Percentiles rank a stretch among this genome's conserved stretches.
phyloP scores from a whole-genome alignment of 2,113 vertebrate genomes.

The Thalassoma bifasciatum region DNA sequence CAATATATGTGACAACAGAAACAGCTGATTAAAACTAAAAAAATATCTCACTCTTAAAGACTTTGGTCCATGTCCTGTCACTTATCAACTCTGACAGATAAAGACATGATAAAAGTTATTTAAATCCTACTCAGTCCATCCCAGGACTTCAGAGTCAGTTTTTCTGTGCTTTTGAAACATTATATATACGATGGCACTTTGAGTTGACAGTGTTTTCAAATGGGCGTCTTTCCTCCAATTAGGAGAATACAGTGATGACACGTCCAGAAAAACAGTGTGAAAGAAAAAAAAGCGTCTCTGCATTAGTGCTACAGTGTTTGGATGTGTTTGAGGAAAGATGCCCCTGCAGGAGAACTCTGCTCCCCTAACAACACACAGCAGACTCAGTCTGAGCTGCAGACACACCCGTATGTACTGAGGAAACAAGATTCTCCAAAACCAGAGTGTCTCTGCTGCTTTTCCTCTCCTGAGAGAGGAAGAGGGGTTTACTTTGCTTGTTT shows the following conservation, averaged over 20 bases:
- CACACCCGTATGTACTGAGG: not conserved
- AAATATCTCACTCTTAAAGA: not conserved
- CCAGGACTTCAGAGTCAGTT: too few relatives aligned
- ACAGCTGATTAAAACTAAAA: not conserved
- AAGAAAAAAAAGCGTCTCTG: not conserved
- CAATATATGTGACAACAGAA: conserved; percentile 1
- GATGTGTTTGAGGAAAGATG: not conserved
- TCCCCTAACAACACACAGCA: not conserved
- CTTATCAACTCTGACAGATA: not conserved
- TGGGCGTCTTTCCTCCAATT: too few relatives aligned
- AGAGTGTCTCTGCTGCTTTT: not conserved
- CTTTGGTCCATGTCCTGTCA: not conserved
- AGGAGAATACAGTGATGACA: too few relatives aligned
- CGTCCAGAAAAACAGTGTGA: too few relatives aligned
- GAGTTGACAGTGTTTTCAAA: too few relatives aligned
- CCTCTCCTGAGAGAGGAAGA: not conserved
- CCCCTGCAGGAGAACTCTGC: not conserved
- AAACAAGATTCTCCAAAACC: not conserved
- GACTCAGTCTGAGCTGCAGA: conserved; percentile 15
- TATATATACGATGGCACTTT: too few relatives aligned
- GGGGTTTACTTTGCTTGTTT: not conserved
- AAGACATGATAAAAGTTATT: too few relatives aligned
- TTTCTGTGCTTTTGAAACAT: too few relatives aligned
- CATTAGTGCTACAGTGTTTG: not conserved
- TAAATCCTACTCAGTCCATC: too few relatives aligned